Evolutionary conservation across 2,113 vertebrate genomes (phyloP), one percentile per base, ranked within the genome.

Genomic region (Daboia siamensis): DNA sequence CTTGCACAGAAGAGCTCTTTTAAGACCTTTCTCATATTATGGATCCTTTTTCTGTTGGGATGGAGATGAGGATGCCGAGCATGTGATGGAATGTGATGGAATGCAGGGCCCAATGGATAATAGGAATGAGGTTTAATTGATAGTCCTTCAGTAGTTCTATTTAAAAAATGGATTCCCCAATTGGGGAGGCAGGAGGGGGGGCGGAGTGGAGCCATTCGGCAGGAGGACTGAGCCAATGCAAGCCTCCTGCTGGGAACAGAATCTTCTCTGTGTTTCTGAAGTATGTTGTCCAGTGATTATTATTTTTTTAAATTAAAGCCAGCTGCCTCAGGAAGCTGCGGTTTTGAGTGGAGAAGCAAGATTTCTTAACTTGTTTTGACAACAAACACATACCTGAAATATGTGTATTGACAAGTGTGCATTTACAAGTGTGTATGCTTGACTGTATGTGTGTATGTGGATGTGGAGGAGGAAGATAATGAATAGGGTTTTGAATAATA

Each of bases 41-140:
- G 69, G 69, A 80, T 80, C 86, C 39, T n/a, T 33, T 21, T 24
- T 7, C 33, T 86, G 46, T 86, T 93, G 57, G 89, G 24, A 93
- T 87, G 61, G 24, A 80, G 52, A 87, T 88, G 85, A 29, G 59
- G 84, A 29, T 29, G 80, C 56, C 90, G 12, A 10, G 85, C 51
- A 20, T 55, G 48, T 59, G 86, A 80, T 80, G 64, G 64, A 69
- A 69, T 56, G 64, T 52, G 57, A 69, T 84, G 56, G 51, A 88
- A 90, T 87, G 59, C 59, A 56, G 88, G 69, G 48, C 57, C 89
- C 33, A 39, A 51, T 69, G n/a, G 92, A 90, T 93, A 86, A 23
- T 21, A 90, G 56, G 57, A 93, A 90, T 74, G 59, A 90, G 39
- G 11, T 64, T 90, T 86, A 90, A 15, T 88, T 10, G 44, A 39